Conservation (phyloP, 2,113 vertebrate genomes). For the Muntiacus reevesi region DNA sequence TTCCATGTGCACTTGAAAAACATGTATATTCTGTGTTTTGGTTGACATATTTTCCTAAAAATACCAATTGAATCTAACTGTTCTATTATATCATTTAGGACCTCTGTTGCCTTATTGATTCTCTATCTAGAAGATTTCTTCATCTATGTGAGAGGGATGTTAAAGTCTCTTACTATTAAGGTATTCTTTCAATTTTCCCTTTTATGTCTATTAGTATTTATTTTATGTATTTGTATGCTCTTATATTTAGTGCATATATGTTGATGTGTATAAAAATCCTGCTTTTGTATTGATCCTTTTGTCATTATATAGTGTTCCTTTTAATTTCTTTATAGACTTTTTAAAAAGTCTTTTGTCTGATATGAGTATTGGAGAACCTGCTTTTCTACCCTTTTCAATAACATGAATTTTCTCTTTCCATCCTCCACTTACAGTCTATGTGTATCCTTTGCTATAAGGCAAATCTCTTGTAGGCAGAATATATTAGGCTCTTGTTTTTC, state of each 20-base stretch:
- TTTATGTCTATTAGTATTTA: neutral
- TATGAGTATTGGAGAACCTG: neutral
- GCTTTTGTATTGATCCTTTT: neutral
- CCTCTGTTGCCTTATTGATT: neutral
- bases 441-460: neutral
- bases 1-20: neutral
- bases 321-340: neutral
- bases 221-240: neutral
- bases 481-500: neutral
- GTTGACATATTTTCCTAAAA: neutral
- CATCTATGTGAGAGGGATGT: neutral
- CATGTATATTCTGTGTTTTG: neutral
- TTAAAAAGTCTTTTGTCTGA: neutral
- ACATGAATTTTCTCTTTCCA: neutral
- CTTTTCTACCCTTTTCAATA: neutral
- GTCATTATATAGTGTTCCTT: neutral
- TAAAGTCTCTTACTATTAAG: neutral
- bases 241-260: neutral
- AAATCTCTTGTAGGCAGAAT: neutral
- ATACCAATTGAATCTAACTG: neutral
- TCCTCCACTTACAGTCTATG: neutral
- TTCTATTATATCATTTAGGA: neutral
- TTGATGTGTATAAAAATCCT: neutral
- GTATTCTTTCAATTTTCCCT: neutral
- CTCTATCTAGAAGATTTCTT: neutral